phyloP scores from a whole-genome alignment of 53 echinoderm and acorn worm species.

The Temnopleurus reevesii region DNA sequence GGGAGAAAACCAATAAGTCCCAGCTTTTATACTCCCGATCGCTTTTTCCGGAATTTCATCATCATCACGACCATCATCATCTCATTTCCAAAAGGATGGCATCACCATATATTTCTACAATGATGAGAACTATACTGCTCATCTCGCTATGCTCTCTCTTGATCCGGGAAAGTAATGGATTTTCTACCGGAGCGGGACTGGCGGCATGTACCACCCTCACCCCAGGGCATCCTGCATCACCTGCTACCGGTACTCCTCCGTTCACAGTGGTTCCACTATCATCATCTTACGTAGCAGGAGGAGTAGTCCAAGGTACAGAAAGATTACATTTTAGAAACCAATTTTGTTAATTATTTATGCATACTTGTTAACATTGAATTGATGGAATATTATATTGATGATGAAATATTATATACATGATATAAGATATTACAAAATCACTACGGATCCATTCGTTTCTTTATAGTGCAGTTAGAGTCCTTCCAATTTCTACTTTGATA shows the following conservation, averaged over 20 bases:
- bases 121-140: not conserved
- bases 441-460: too few species aligned
- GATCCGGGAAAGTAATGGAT: conserved; percentile 12
- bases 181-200: conserved; percentile 15
- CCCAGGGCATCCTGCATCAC: not conserved
- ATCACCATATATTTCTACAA: not conserved
- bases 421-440: too few species aligned
- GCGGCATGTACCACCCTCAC: not conserved
- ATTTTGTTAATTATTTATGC: too few species aligned
- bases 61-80: not conserved
- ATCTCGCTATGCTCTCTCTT: not conserved
- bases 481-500: too few species aligned
- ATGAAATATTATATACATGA: too few species aligned
- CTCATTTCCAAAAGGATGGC: conserved; percentile 4
- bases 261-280: not conserved
- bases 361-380: too few species aligned
- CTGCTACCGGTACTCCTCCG: not conserved
- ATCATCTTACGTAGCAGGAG: conserved; percentile 13
- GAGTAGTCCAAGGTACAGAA: conserved; percentile 9
- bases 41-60: not conserved
- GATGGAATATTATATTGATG: too few species aligned
- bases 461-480: too few species aligned
- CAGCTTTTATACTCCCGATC: not conserved
- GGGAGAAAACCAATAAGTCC: not conserved
- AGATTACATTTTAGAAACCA: too few species aligned